Evolutionary conservation across 2,797 vertebrate genomes (phyloP), one percentile per base, ranked within the genome.

Genomic region (Glossophaga mutica): DNA sequence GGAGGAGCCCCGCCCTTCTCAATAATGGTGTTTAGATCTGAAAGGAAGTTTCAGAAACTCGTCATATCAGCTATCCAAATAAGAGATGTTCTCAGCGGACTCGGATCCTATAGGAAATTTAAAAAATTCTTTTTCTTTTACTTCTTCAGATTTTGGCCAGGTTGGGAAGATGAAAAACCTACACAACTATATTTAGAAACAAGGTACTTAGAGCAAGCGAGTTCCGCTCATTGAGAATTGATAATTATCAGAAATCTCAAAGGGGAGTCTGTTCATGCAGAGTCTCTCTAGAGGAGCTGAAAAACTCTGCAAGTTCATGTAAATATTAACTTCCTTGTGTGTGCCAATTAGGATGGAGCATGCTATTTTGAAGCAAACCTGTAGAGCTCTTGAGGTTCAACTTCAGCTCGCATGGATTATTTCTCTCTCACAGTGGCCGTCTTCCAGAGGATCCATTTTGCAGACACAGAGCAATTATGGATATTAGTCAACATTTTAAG

Each of bases 181-280:
- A 22, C 22, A 57, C 15, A 89, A 50, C 81, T 96, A 83, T 95
- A 96, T 97, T 97, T 97, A 94, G 96, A 93, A 96, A 76, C 52
- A 74, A 65, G n/a, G 16, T 62, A 81, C 48, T 94, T 71, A 71
- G 74, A 95, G 37, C 44, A 37, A 94, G 71, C 24, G 55, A 85
- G 83, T 96, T 97, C 70, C 0, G 2, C 94, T 96, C 83, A 67
- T 44, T 85, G 94, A 91, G 76, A 96, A 95, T 85, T 52, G 92
- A 73, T 97, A 95, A 97, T 97, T 94, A 96, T 94, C 85, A 87
- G 95, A 94, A 91, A 82, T 94, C 96, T 92, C 92, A 62, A 92
- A 96, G 83, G 87, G 93, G 65, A 94, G 57, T 90, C 48, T 55
- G 42, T 52, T 96, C 71, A 70, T 29, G 82, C 82, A 88, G 85